Conservation (phyloP, 2,113 vertebrate species). For the Prionailurus bengalensis region DNA sequence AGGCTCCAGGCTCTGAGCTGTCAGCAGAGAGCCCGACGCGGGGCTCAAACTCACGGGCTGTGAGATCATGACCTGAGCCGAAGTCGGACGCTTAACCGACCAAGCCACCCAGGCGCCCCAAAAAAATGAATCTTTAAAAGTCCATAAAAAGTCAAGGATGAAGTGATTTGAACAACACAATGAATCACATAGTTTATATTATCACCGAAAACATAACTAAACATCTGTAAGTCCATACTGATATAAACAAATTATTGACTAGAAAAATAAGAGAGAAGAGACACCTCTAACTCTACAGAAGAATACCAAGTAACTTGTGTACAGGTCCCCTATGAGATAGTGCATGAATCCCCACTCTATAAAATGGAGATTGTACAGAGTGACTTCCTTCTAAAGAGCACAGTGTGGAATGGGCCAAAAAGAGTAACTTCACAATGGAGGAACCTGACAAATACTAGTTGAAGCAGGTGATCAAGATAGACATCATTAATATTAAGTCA, state of each 20-base stretch:
- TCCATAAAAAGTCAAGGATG: not conserved
- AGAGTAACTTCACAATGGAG: not conserved
- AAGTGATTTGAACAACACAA: not conserved
- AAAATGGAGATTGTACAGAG: not conserved
- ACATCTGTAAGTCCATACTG: not conserved
- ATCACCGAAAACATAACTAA: not conserved
- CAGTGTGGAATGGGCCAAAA: not conserved
- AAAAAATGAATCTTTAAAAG: not conserved
- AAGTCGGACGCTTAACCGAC: too few relatives aligned
- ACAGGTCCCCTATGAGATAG: not conserved
- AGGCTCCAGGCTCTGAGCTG: too few relatives aligned
- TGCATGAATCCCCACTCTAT: not conserved
- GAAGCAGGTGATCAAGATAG: not conserved
- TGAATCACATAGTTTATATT: not conserved
- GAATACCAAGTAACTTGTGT: not conserved
- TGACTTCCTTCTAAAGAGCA: not conserved
- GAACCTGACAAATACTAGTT: not conserved
- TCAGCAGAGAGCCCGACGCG: too few relatives aligned
- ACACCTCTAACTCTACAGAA: not conserved
- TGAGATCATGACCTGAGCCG: too few relatives aligned
- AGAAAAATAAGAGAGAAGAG: not conserved
- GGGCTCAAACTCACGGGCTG: too few relatives aligned
- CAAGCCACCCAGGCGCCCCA: too few relatives aligned
- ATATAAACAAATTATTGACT: not conserved
- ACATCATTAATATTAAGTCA: not conserved